These are phyloP conservation scores for Toxonevra muliebris DNA, from an alignment of 2,888 invertebrate species.

Conservation along the genomic window DNA sequence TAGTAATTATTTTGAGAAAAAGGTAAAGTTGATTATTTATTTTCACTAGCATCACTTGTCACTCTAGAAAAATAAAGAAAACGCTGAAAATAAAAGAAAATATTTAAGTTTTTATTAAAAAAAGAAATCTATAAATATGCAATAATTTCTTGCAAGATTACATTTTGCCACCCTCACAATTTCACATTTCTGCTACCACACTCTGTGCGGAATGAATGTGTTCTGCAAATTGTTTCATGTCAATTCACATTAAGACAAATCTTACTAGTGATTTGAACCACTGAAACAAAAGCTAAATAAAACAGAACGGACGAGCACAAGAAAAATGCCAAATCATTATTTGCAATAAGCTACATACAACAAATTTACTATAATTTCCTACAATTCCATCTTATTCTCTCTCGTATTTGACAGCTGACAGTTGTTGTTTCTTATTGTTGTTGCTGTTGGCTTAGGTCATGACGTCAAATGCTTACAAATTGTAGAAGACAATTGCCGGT, in stretches of 20 bases:
- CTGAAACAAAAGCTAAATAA: no score
- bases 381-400: slow-evolving; percentile 11
- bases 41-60: neutral
- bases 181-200: no score
- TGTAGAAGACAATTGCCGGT: slow-evolving; percentile 6
- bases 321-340: no score
- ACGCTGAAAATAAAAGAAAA: no score
- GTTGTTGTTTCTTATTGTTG: neutral
- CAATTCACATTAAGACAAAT: no score
- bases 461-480: neutral
- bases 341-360: neutral
- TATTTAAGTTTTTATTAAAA: no score
- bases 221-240: no score
- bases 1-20: neutral
- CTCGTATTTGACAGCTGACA: neutral
- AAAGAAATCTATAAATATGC: no score
- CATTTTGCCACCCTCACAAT: neutral
- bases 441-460: slow-evolving; percentile 8
- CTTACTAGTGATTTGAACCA: no score
- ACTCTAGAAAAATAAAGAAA: no score
- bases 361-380: slow-evolving; percentile 3
- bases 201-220: no score
- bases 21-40: neutral
- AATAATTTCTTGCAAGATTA: no score
- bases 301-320: slow-evolving; percentile 8